These are phyloP conservation scores for Fopius arisanus DNA, from an alignment of 1,140 invertebrate species.

Conservation along the genomic window DNA sequence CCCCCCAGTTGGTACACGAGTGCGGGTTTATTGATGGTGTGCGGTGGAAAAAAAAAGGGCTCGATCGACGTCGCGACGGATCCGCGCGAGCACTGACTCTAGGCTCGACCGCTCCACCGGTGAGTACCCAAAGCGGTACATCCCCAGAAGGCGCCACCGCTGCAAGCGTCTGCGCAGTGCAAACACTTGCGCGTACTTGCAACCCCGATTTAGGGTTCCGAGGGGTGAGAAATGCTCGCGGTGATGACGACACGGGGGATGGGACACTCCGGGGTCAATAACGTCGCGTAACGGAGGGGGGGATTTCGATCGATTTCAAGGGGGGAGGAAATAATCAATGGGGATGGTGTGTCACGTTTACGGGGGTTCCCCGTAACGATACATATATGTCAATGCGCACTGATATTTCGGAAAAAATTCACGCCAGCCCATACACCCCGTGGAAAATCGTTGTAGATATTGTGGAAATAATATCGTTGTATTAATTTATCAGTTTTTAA, in stretches of 20 bases:
- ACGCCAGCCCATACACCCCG: too few species aligned
- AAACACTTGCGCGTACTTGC: not conserved
- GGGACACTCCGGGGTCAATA: not conserved
- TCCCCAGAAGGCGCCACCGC: slow-evolving; percentile 10
- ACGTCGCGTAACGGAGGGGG: not conserved
- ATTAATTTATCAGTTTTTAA: too few species aligned
- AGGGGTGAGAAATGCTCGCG: not conserved
- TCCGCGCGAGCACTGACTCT: slow-evolving; percentile 47
- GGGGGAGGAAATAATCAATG: not conserved
- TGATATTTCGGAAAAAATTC: too few species aligned
- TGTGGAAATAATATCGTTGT: too few species aligned
- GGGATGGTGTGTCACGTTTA: too few species aligned
- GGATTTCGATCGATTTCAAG: not conserved
- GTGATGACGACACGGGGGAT: not conserved
- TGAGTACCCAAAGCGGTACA: too few species aligned
- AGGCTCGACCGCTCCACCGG: slow-evolving; percentile 20
- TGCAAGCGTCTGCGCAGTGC: not conserved
- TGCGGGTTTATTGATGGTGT: slow-evolving; percentile 23
- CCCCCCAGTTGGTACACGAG: slow-evolving; percentile 17
- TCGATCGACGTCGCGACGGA: slow-evolving; percentile 46
- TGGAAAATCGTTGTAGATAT: too few species aligned
- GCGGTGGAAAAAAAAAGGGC: slow-evolving; percentile 32
- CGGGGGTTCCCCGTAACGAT: too few species aligned
- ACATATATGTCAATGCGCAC: too few species aligned
- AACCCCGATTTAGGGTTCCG: not conserved